phyloP scores from a whole-genome alignment of 2,797 vertebrate species.

The Myotis pilosus region DNA sequence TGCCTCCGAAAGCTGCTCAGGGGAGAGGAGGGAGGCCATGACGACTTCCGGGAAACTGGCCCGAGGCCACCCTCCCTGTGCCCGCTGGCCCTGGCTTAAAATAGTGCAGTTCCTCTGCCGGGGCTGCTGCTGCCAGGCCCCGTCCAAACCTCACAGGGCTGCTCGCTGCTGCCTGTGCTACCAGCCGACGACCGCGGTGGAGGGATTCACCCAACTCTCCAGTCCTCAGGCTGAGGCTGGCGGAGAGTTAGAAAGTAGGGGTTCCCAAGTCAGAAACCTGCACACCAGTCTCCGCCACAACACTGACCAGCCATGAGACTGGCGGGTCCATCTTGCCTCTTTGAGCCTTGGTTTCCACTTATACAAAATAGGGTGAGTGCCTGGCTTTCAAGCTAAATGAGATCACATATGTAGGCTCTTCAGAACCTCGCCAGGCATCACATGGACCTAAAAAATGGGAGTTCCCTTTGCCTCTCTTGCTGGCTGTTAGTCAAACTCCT shows the following conservation, averaged over 20 bases:
- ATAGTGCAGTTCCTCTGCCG: constrained; percentile 70
- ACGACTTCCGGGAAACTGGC: constrained; percentile 76
- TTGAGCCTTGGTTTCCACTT: background rate
- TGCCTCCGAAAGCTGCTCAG: constrained; percentile 64
- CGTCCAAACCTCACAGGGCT: background rate
- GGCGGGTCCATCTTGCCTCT: background rate
- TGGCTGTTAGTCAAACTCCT: background rate
- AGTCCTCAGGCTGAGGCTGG: background rate
- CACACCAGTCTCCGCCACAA: background rate
- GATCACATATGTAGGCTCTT: background rate
- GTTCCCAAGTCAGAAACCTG: background rate
- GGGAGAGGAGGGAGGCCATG: constrained; percentile 73
- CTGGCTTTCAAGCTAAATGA: background rate
- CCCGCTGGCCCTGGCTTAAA: constrained; percentile 75
- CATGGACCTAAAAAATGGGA: background rate
- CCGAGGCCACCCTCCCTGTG: constrained; percentile 69
- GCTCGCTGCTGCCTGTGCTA: background rate
- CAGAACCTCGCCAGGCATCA: background rate
- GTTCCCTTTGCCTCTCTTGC: background rate
- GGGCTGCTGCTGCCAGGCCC: background rate
- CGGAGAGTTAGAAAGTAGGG: background rate
- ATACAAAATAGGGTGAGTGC: background rate
- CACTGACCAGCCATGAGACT: background rate
- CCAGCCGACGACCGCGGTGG: background rate
- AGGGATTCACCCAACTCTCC: background rate